Evolutionary conservation across 2,888 invertebrate species (phyloP), one percentile per base, ranked within the genome.

Genomic region (Aethes cnicana): DNA sequence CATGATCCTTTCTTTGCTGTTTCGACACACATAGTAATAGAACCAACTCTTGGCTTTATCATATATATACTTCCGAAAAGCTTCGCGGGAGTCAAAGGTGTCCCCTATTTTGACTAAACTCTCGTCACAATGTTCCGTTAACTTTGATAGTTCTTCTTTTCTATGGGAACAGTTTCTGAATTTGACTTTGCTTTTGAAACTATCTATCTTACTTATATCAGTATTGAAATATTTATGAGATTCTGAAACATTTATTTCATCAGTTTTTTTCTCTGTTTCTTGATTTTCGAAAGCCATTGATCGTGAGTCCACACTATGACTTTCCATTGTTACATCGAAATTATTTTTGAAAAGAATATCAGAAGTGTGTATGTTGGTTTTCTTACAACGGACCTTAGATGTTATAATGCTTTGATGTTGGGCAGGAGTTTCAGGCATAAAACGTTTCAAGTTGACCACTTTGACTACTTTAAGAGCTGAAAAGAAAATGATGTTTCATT

Each of bases 1-100:
- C 6, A 53, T 41, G 4, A 41, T 4, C 8, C 12, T 53, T 9
- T 39, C 21, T 16, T 47, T 53, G n/a, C 53, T 53, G 11, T 47
- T 46, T 17, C 47, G 18, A 20, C 53, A 53, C 1, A 47, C 35
- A 18, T 53, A 53, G 18, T 53, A 53, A 21, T 43, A 53, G 11
- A 16, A 33, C 53, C 53, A 53, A 6, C 16, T 33, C 33, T 41
- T 47, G 12, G 53, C 47, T 21, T 53, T 41, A 4, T 35, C 30
- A 17, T 53, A 32, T 8, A 53, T 7, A 12, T 53, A 41, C 16
- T 53, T 12, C 16, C 33, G 37, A 8, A 53, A 37, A 8, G 21
- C 4, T 4, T 47, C 41, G 11, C 53, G 47, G 7, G 39, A 35
- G 2, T 47, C 53, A 53, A 53, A 53, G 6, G 2, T 6, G 8